These are phyloP conservation scores for Pseudopipra pipra DNA, from an alignment of 2,113 vertebrate species.

Conservation along the genomic window DNA sequence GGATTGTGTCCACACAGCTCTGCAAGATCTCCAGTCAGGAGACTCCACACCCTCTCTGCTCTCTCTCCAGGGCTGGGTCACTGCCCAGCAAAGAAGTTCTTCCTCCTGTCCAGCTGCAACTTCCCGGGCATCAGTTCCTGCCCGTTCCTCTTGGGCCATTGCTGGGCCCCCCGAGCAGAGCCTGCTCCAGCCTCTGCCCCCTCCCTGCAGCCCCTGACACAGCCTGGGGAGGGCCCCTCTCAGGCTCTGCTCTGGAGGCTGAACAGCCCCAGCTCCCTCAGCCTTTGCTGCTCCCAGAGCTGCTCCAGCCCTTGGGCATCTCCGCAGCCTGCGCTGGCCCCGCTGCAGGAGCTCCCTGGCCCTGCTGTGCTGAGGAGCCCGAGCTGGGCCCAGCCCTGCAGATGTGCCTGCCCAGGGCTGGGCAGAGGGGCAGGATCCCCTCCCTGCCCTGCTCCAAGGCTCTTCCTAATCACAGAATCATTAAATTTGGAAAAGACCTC, in stretches of 20 bases:
- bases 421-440: background rate
- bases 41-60: background rate
- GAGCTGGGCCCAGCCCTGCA: background rate
- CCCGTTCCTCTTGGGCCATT: background rate
- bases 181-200: background rate
- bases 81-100: background rate
- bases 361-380: background rate
- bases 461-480: background rate
- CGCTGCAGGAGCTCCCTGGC: background rate
- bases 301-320: background rate
- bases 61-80: background rate
- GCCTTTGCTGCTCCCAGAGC: background rate
- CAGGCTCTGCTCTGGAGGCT: background rate
- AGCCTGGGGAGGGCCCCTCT: background rate
- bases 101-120: background rate
- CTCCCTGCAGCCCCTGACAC: background rate
- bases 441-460: background rate
- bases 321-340: background rate
- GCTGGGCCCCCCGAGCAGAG: background rate
- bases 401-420: background rate
- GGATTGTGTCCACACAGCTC: background rate
- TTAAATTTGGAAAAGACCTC: background rate
- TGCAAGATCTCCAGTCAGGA: background rate
- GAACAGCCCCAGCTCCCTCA: background rate
- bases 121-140: background rate